Evolutionary conservation across 2,888 invertebrate species (phyloP), one percentile per base, ranked within the genome.

Genomic region (Agonopterix arenella): DNA sequence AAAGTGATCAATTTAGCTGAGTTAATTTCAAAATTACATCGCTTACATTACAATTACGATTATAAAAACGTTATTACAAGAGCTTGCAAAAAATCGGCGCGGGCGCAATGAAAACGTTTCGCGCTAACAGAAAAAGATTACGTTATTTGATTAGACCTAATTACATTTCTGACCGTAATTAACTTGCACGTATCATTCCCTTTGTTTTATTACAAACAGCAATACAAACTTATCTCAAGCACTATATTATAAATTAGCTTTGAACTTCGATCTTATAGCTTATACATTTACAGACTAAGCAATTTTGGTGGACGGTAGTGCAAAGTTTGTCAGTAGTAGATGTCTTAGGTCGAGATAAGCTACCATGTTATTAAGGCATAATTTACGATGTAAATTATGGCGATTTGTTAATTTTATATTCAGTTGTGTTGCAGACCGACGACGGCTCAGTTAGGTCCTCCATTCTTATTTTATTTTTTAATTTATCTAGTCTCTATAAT

Each of bases 141-240:
- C 71, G 75, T 80, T 84, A 85, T 84, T 86, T 83, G 86, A 86
- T 86, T 84, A 86, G 70, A 75, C 75, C 84, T 88, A 86, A 86
- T 88, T 84, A 84, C 80, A 78, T 84, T 82, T 82, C 83, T 78
- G 80, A 71, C 70, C 71, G 74, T 81, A 84, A 88, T 88, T 88
- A 88, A 82, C 82, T 80, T 74, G 76, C 78, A 77, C 70, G 78
- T 84, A 84, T 84, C 77, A 80, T 76, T 82, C 80, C 81, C 80
- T 85, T 86, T 86, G 84, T 86, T 84, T 84, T 84, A 82, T 82
- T 79, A 78, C 75, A 64, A 70, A 74, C 66, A 66, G 57, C 62
- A 62, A 38, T 2, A 66, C 76, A 57, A 70, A 63, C 13, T 59
- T 65, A 56, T 28, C 28, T 28, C 28, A 28, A 28, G 7, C 59